Evolutionary conservation across 2,113 vertebrate species (phyloP), one percentile per base, ranked within the genome.

Genomic region (Phrynosoma platyrhinos): DNA sequence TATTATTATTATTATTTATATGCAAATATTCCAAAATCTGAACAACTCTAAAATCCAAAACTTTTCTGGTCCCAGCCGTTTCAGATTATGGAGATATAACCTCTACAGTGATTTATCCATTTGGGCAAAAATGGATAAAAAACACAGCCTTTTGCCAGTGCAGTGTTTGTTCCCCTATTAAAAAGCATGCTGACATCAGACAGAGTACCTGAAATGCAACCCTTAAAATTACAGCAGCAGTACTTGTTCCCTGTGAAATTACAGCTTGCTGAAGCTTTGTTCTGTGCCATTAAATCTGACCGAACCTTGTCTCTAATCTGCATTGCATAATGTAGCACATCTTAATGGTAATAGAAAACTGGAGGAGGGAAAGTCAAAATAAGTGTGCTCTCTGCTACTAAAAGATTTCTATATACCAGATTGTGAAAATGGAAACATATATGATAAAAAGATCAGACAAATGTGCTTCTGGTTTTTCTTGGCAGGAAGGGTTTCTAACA

Each of bases 201-300:
- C 20, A 83, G 84, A 16, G 25, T 53, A 76, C 53, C 42, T 69
- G 58, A 83, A 83, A 83, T 6, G 10, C 32, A 52, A 20, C 9
- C 55, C 75, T 77, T 83, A 58, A 83, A 81, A 30, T 75, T 87
- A 82, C 30, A 83, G n/a, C 62, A 30, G 74, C 13, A 18, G 30
- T 58, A 32, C n/a, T 77, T 82, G 21, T 83, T 83, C 30, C 4
- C 18, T 79, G 77, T 88, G 58, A 83, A 88, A 83, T 83, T 83
- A 77, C 72, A 88, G 58, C 21, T 88, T 83, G 30, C 40, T 27
- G 20, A 68, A 81, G 77, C 52, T 68, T 72, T 53, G 20, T 64
- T 82, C 36, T 66, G 25, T 79, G 62, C 42, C 23, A 25, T 52
- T 71, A 79, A 62, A n/a, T 85, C 14, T 64, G 55, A 86, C 75